These are phyloP conservation scores for Carterocephalus palaemon DNA, from an alignment of 2,888 invertebrate genomes.

Conservation along the genomic window DNA sequence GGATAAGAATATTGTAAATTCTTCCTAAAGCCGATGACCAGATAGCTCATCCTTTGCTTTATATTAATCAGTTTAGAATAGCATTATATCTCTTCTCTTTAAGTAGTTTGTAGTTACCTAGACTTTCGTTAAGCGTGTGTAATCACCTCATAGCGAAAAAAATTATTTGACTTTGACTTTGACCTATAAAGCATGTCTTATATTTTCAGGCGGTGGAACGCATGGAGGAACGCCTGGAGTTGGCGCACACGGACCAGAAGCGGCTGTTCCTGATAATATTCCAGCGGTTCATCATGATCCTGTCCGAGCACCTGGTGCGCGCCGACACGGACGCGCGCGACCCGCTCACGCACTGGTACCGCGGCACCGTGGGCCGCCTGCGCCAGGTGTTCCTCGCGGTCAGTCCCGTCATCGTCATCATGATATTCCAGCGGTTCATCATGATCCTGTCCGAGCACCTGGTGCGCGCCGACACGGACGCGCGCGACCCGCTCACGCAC, in stretches of 20 bases:
- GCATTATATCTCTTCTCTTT: too few relatives aligned
- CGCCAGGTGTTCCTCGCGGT: conserved; percentile 97
- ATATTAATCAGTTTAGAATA: too few relatives aligned
- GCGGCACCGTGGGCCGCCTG: conserved; percentile 95
- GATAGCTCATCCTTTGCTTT: too few relatives aligned
- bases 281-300: conserved; percentile 98
- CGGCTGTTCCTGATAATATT: conserved; percentile 97
- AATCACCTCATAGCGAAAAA: too few relatives aligned
- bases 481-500: conserved; percentile 93
- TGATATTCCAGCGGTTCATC: conserved; percentile 98
- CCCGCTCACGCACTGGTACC: conserved; percentile 97
- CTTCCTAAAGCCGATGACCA: too few relatives aligned
- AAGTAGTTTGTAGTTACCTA: too few relatives aligned
- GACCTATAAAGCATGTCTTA: too few relatives aligned
- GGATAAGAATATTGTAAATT: too few relatives aligned
- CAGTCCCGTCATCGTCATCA: conserved; percentile 80
- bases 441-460: conserved; percentile 98
- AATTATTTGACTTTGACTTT: too few relatives aligned
- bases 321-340: conserved; percentile 96
- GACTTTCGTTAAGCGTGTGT: too few relatives aligned
- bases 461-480: conserved; percentile 95
- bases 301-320: conserved; percentile 96
- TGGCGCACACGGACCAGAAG: conserved; percentile 97
- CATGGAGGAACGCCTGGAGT: conserved; percentile 96
- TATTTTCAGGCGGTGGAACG: conserved; percentile 93